Conservation (phyloP, 2,797 vertebrate genomes). For the Sparidentex hasta region DNA sequence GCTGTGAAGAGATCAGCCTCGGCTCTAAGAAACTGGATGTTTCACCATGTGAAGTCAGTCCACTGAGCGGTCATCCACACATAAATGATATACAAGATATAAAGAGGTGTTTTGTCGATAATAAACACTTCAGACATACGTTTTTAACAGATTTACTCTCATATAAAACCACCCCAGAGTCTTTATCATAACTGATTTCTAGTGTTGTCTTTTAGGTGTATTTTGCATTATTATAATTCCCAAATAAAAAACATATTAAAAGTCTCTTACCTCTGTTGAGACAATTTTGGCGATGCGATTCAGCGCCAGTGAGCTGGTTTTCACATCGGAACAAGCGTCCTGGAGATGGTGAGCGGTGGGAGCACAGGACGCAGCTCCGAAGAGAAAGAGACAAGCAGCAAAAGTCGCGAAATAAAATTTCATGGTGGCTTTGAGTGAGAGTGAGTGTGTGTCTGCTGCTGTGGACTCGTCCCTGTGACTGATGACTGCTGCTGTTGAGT, state of each 20-base stretch:
- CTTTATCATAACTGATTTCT: background rate
- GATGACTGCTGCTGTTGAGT: fast-evolving
- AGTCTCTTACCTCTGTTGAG: conserved; percentile 48
- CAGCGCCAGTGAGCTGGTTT: conserved; percentile 49
- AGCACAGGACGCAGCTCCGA: conserved; percentile 25
- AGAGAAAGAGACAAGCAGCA: conserved; percentile 18
- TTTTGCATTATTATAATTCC: background rate
- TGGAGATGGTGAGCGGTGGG: background rate
- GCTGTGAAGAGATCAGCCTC: too few species aligned
- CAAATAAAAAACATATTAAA: background rate
- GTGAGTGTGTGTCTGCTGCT: background rate
- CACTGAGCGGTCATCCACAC: background rate
- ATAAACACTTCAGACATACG: background rate
- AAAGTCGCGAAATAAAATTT: background rate
- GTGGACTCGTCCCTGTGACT: background rate
- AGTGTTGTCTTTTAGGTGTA: background rate
- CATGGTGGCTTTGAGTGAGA: conserved; percentile 28
- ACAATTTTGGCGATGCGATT: conserved; percentile 46
- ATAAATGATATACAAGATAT: background rate
- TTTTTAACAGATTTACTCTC: background rate
- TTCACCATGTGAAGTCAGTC: too few species aligned
- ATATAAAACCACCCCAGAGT: background rate
- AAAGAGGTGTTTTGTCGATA: background rate
- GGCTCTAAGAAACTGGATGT: too few species aligned
- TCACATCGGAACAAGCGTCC: conserved; percentile 26